Conservation (phyloP, 64 coral and sea anemone species). For the Actinia equina region DNA sequence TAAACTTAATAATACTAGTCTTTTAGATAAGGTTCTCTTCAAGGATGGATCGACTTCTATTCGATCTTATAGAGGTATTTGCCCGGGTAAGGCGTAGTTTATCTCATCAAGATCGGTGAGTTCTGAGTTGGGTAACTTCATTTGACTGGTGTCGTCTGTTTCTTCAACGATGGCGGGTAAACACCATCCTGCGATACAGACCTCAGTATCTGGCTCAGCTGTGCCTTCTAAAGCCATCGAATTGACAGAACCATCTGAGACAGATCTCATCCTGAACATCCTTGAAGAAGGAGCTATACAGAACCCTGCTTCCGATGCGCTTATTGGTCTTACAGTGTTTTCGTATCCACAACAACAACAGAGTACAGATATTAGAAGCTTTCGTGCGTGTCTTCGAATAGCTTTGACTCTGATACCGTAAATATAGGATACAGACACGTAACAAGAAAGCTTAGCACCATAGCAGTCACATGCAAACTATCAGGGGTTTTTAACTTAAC, state of each 20-base stretch:
- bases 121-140: slow-evolving; percentile 29
- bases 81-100: slow-evolving; percentile 39
- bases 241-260: slow-evolving; percentile 67
- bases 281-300: slow-evolving; percentile 41
- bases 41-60: background rate
- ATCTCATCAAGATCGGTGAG: slow-evolving; percentile 43
- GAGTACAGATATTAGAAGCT: slow-evolving; percentile 18
- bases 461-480: slow-evolving; percentile 45
- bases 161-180: slow-evolving; percentile 73
- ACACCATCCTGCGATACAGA: slow-evolving; percentile 23
- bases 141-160: slow-evolving; percentile 27
- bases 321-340: slow-evolving; percentile 56
- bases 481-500: slow-evolving; percentile 35
- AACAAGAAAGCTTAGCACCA: slow-evolving; percentile 54
- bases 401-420: slow-evolving; percentile 83
- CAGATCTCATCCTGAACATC: slow-evolving; percentile 72
- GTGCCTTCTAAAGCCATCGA: slow-evolving; percentile 50
- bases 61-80: background rate
- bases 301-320: slow-evolving; percentile 51
- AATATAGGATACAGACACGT: slow-evolving; percentile 72
- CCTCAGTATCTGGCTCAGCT: slow-evolving; percentile 31
- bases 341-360: slow-evolving; percentile 23
- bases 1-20: background rate
- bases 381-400: slow-evolving; percentile 58
- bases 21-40: background rate